Base-by-base conservation (phyloP, 2,113 vertebrate genomes). In the Gobio gobio region DNA sequence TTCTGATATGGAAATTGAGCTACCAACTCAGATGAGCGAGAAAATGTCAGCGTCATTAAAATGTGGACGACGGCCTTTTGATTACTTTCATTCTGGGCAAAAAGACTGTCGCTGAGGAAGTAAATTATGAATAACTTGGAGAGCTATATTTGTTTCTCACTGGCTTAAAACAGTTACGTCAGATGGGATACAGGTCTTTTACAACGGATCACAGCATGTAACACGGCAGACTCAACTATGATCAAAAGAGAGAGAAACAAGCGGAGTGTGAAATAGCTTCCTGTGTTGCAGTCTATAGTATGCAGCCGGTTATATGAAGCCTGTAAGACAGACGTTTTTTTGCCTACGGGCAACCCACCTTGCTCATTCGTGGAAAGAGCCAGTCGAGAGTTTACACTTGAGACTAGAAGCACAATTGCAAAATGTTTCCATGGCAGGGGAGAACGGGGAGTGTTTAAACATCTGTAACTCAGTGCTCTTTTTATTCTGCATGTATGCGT, bases 1-100 rank as follows among this genome's bases (percentile, higher is more conserved):
- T 90, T 93, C 89, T 92, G 92, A 94, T 93, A 93, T 94, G 92
- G 90, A 94, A 94, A 94, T 93, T 49, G 83, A 88, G 91, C 82
- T 87, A 87, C 85, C 75, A 88, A 93, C 91, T 90, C 80, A 90
- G 87, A 92, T 86, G 87, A 84, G 89, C 83, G 1, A 74, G 54
- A 75, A 92, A 94, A 94, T 93, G 94, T 94, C 94, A 94, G 86
- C 89, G 88, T 91, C 90, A 91, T 93, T 92, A 92, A 91, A 91
- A 86, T 90, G 86, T 81, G 82, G 84, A 87, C 54, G 84, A 64
- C 77, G 59, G 86, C 61, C 73, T 83, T 86, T 79, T 58, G 81
- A 87, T 87, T 87, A 84, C 58, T 63, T 74, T 74, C 82, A 58
- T 81, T 74, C n/a, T 49, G 68, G 54, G 43, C 8, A 16, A 74